Evolutionary conservation across 2,113 vertebrate genomes (phyloP).

Genomic region (Glaucomys volans): DNA sequence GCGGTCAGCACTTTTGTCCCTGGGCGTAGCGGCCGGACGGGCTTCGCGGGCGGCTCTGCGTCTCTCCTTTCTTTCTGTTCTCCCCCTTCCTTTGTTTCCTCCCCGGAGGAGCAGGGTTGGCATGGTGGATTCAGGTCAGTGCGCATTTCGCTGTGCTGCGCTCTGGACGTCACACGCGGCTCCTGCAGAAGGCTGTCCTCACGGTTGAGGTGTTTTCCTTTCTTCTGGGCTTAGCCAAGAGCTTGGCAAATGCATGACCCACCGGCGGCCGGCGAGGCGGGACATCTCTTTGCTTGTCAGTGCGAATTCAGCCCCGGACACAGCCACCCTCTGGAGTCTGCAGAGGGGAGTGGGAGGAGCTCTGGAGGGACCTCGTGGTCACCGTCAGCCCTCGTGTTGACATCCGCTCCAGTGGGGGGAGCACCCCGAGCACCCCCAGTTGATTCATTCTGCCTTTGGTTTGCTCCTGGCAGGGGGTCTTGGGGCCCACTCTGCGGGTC

Average conservation of each 20-base stretch:
- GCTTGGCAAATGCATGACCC: slow-evolving; percentile 52
- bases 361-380: neutral
- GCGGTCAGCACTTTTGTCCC: neutral
- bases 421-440: rapidly evolving
- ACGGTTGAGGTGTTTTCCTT: neutral
- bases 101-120: neutral
- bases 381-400: rapidly evolving
- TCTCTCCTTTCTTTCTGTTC: neutral
- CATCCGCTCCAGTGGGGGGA: rapidly evolving
- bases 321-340: neutral
- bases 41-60: neutral
- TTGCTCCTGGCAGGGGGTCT: rapidly evolving
- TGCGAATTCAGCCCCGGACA: neutral
- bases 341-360: slow-evolving; percentile 8
- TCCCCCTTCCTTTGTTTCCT: neutral
- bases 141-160: neutral
- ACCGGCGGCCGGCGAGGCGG: neutral
- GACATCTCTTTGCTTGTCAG: neutral
- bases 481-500: rapidly evolving
- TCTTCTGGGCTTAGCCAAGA: neutral
- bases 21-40: neutral
- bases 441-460: neutral
- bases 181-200: neutral
- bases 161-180: neutral
- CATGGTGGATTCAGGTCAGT: slow-evolving; percentile 17